Conservation (phyloP, 1,140 invertebrate species). For the Schlechtendalia chinensis region DNA sequence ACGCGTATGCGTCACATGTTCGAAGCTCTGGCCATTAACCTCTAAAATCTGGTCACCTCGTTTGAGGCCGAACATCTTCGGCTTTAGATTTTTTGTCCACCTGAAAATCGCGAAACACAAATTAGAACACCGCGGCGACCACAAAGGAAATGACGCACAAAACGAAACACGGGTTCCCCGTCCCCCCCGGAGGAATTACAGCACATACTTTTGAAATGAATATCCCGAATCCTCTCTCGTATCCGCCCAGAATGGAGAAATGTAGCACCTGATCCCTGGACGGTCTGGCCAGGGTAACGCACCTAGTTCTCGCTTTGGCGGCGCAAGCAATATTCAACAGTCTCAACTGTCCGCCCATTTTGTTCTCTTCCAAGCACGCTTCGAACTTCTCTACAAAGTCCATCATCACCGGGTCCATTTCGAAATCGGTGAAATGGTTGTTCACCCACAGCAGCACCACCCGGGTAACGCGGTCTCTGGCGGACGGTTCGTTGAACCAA, state of each 20-base stretch:
- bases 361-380: slow-evolving; percentile 74
- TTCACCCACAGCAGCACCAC: slow-evolving; percentile 98
- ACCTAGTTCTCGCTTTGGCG: slow-evolving; percentile 88
- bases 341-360: slow-evolving; percentile 75
- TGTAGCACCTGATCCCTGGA: slow-evolving; percentile 88
- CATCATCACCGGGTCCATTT: slow-evolving; percentile 94
- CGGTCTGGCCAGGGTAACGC: slow-evolving; percentile 85
- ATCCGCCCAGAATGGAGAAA: slow-evolving; percentile 91
- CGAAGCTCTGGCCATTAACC: slow-evolving; percentile 95
- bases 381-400: slow-evolving; percentile 95
- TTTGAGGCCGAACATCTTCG: slow-evolving; percentile 93
- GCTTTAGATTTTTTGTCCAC: slow-evolving; percentile 90
- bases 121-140: not conserved
- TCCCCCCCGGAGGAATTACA: no score
- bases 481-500: slow-evolving; percentile 81
- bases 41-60: slow-evolving; percentile 96
- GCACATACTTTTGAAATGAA: slow-evolving; percentile 84
- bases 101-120: slow-evolving; percentile 51
- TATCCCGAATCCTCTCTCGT: slow-evolving; percentile 85
- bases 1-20: slow-evolving; percentile 82
- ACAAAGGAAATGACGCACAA: no score
- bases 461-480: slow-evolving; percentile 86
- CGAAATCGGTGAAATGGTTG: slow-evolving; percentile 99
- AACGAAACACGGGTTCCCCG: no score
- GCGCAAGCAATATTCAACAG: slow-evolving; percentile 95